Evolutionary conservation across 2,113 vertebrate species (phyloP).

Genomic region (Casuarius casuarius): DNA sequence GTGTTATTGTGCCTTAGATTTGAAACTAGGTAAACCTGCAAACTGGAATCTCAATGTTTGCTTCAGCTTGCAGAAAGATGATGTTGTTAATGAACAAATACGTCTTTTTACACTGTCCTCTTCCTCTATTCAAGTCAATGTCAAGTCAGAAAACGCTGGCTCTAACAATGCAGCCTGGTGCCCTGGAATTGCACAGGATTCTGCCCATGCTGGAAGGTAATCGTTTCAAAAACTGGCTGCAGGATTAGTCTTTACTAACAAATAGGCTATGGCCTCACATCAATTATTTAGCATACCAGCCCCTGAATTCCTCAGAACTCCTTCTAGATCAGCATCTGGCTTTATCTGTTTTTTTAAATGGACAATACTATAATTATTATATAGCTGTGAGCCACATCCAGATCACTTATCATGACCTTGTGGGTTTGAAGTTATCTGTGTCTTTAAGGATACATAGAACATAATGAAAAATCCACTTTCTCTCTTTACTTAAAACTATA

Average conservation of each 20-base stretch:
- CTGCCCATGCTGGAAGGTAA: neutral
- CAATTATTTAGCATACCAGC: neutral
- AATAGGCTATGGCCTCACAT: neutral
- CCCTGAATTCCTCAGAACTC: neutral
- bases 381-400: neutral
- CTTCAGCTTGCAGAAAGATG: neutral
- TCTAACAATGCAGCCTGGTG: neutral
- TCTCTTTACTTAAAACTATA: neutral
- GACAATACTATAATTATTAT: neutral
- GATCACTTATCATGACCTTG: neutral
- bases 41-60: rapidly evolving
- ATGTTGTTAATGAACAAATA: neutral
- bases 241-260: neutral
- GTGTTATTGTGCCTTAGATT: neutral
- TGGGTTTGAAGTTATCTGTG: neutral
- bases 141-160: neutral
- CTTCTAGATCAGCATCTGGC: neutral
- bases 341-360: neutral
- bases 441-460: neutral
- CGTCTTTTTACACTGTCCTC: neutral
- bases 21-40: neutral
- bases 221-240: neutral
- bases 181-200: neutral
- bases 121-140: neutral
- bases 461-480: neutral